A percentile compares a stretch with the other conserved stretches of the same genome.
These are phyloP conservation scores for Drosophila quinaria DNA, from an alignment of 2,888 invertebrate genomes.

Conservation along the genomic window DNA sequence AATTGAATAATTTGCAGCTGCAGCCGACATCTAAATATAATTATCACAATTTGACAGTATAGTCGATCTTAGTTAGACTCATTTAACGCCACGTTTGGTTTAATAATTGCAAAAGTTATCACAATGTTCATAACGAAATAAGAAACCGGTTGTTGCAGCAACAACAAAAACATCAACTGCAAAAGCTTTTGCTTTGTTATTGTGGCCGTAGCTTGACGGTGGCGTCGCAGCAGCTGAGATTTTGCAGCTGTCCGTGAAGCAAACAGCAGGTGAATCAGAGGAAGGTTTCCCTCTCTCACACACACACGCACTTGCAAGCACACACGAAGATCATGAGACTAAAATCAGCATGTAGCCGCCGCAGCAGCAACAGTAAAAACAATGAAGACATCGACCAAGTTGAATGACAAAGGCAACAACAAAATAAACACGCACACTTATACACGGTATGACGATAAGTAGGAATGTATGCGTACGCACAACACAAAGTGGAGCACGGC, in stretches of 20 bases:
- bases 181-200: slow-evolving; percentile 44
- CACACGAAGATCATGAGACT: slow-evolving; percentile 10
- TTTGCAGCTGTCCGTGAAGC: slow-evolving; percentile 64
- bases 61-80: slow-evolving; percentile 36
- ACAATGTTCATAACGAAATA: slow-evolving; percentile 57
- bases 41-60: slow-evolving; percentile 44
- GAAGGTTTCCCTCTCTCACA: slow-evolving; percentile 5
- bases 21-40: slow-evolving; percentile 31
- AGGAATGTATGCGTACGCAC: slow-evolving; percentile 10
- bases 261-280: slow-evolving; percentile 71
- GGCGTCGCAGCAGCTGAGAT: slow-evolving; percentile 67
- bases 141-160: slow-evolving; percentile 69
- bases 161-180: slow-evolving; percentile 30
- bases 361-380: slow-evolving; percentile 31
- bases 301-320: background rate
- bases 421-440: slow-evolving; percentile 16
- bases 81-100: slow-evolving; percentile 40
- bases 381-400: slow-evolving; percentile 60
- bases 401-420: slow-evolving; percentile 60
- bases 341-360: slow-evolving; percentile 14
- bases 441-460: slow-evolving; percentile 12
- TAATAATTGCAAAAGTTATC: slow-evolving; percentile 50
- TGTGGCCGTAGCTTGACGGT: slow-evolving; percentile 16
- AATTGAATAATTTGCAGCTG: slow-evolving; percentile 20
- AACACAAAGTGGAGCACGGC: slow-evolving; percentile 56